Evolutionary conservation across 2,113 vertebrate species (phyloP).

Genomic region (Okapia johnstoni): DNA sequence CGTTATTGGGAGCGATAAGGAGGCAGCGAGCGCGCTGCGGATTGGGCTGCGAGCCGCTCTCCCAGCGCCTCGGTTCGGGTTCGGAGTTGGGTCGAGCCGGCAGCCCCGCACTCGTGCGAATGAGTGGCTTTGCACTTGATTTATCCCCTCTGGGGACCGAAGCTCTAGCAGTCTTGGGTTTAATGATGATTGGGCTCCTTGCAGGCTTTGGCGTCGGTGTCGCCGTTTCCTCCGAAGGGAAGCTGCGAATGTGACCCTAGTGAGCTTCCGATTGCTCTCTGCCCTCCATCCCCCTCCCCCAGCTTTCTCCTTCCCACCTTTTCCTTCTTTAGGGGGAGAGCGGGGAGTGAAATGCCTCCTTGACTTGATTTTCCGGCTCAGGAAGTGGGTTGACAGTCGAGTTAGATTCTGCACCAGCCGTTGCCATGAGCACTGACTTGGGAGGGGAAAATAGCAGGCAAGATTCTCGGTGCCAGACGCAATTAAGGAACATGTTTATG

Average conservation of each 20-base stretch:
- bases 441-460: constrained; percentile 44
- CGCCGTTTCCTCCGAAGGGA: neutral
- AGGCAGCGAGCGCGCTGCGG: constrained; percentile 60
- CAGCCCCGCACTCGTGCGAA: neutral
- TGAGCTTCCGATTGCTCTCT: neutral
- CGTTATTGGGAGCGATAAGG: constrained; percentile 22
- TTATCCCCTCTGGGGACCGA: neutral
- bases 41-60: constrained; percentile 59
- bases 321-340: neutral
- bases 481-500: constrained; percentile 68
- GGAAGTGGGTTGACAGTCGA: constrained; percentile 66
- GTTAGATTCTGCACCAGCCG: constrained; percentile 55
- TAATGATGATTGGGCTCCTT: neutral
- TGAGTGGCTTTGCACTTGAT: constrained; percentile 38
- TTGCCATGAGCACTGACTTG: constrained; percentile 65
- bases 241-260: constrained; percentile 35
- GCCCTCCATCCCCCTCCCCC: neutral
- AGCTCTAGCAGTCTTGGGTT: constrained; percentile 11
- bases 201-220: neutral
- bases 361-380: constrained; percentile 59
- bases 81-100: constrained; percentile 40
- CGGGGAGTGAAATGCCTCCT: neutral
- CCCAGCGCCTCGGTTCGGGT: neutral
- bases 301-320: neutral
- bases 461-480: constrained; percentile 64